Base-by-base conservation (phyloP, 2,888 invertebrate genomes). In the Euclidia mi region DNA sequence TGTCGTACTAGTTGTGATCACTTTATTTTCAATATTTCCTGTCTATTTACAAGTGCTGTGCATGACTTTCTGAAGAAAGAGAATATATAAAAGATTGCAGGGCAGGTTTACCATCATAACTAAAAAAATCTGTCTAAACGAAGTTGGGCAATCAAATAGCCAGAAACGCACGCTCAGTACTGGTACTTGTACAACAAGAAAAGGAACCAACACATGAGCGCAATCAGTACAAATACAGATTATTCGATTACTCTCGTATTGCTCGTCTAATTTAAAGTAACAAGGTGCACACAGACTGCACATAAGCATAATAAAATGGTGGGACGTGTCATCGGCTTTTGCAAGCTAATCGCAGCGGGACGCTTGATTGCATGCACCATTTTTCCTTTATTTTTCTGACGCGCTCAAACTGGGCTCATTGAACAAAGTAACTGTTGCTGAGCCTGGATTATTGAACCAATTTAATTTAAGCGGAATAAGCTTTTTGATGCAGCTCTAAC, bases 201-300 rank as follows among this genome's bases (percentile, higher is more conserved):
- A 50, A 66, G 51, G 60, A 70, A 70, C 62, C 63, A 56, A 65
- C 58, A 49, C 52, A 41, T 62, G 49, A 63, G n/a, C n/a, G n/a
- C n/a, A n/a, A n/a, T n/a, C n/a, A n/a, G n/a, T 71, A 73, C 67
- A 64, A 70, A 77, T 72, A 66, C 66, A 58, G 56, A 68, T 72
- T 49, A 71, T 79, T 79, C 61, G 72, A 81, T 83, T 79, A 81
- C 72, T 65, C 64, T 77, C 71, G 71, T 75, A 71, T 77, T 60
- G 61, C 67, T 56, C 59, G 78, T 84, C 88, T 89, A 90, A 90
- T 91, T 90, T 89, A 88, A 90, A 91, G 87, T 89, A 90, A 90
- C 89, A 88, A 88, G 85, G 72, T 79, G 80, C 78, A 71, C 61
- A 68, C 69, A 70, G 58, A 72, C 60, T 79, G 82, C 82, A 85